A percentile compares a stretch with the other conserved stretches of the same genome.
Evolutionary conservation across 2,888 invertebrate species (phyloP).

Genomic region (Octodonta nipae): DNA sequence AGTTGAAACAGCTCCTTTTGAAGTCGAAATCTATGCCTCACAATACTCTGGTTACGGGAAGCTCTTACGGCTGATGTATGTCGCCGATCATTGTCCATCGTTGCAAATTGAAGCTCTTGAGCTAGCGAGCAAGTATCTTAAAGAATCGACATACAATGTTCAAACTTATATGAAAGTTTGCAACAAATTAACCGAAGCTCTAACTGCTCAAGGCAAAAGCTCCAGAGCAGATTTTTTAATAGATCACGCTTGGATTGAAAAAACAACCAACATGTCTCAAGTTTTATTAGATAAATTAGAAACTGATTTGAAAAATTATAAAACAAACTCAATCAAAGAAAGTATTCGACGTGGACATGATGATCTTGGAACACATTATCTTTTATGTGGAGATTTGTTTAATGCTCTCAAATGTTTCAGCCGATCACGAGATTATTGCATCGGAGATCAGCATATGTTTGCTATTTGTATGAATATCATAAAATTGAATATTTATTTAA

Average conservation of each 20-base stretch:
- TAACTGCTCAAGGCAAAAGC: conserved; percentile 54
- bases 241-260: conserved; percentile 86
- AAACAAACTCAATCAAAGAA: conserved; percentile 94
- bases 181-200: conserved; percentile 78
- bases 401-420: conserved; percentile 97
- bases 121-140: conserved; percentile 82
- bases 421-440: conserved; percentile 94
- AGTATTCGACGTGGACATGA: conserved; percentile 83
- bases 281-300: conserved; percentile 91
- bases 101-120: conserved; percentile 81
- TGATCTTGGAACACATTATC: conserved; percentile 93
- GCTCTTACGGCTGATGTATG: conserved; percentile 78
- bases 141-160: conserved; percentile 88
- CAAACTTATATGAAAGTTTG: conserved; percentile 75
- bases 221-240: conserved; percentile 59
- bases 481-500: conserved; percentile 88
- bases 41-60: conserved; percentile 85
- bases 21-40: conserved; percentile 83
- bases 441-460: conserved; percentile 93
- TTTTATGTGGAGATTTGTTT: conserved; percentile 89
- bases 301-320: conserved; percentile 94
- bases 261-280: conserved; percentile 85
- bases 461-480: conserved; percentile 98
- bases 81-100: conserved; percentile 89
- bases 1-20: conserved; percentile 83